A percentile compares a stretch with the other conserved stretches of the same genome.
These are phyloP conservation scores for Acromyrmex echinatior DNA, from an alignment of 1,140 invertebrate species.

Conservation along the genomic window DNA sequence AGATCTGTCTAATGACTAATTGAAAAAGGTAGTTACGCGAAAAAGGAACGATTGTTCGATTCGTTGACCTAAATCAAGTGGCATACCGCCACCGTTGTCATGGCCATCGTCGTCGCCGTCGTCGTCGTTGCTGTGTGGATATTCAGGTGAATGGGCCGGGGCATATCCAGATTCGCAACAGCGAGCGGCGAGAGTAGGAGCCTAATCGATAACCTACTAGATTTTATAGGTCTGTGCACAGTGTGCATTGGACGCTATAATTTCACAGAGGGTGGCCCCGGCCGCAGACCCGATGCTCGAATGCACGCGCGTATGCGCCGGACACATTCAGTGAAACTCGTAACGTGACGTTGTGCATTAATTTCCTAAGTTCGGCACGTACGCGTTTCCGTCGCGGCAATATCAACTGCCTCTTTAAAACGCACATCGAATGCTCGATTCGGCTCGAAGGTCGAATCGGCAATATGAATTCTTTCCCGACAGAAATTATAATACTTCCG, in stretches of 20 bases:
- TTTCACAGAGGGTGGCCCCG: conserved; percentile 42
- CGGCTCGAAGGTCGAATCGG: background rate
- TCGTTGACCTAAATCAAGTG: conserved; percentile 83
- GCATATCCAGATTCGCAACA: conserved; percentile 83
- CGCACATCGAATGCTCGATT: background rate
- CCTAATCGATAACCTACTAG: conserved; percentile 84
- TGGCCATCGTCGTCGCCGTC: conserved; percentile 17
- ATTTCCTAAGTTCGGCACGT: conserved; percentile 19
- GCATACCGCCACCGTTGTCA: conserved; percentile 33
- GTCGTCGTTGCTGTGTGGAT: conserved; percentile 60
- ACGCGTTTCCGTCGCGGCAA: background rate
- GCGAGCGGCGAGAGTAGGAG: conserved; percentile 69
- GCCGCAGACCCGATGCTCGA: conserved; percentile 10
- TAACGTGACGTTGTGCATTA: conserved; percentile 16
- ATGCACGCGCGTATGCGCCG: conserved; percentile 39
- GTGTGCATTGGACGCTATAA: conserved; percentile 57
- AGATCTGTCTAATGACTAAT: conserved; percentile 78
- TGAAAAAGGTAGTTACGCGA: conserved; percentile 79
- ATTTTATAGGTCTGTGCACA: conserved; percentile 76
- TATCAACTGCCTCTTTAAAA: background rate
- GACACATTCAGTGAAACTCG: conserved; percentile 36
- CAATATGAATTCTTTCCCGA: conserved; percentile 15
- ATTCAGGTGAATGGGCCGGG: conserved; percentile 80
- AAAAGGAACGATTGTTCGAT: conserved; percentile 82
- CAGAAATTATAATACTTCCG: conserved; percentile 5